Conservation (phyloP, 2,797 vertebrate species). For the Argyrosomus regius region DNA sequence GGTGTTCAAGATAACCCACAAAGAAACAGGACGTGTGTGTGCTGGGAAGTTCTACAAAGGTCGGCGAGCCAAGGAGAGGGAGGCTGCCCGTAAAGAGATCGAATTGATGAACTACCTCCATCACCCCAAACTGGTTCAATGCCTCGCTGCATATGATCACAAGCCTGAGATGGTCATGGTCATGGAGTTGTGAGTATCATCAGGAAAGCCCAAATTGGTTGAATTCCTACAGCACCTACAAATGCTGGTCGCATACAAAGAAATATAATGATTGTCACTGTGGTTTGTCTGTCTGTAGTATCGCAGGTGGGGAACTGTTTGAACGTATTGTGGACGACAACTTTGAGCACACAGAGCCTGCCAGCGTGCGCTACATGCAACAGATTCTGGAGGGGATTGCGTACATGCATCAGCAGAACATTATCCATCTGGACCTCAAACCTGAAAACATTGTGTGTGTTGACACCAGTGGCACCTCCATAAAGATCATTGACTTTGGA, state of each 20-base stretch:
- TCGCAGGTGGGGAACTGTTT: constrained; percentile 92
- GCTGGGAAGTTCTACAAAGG: constrained; percentile 93
- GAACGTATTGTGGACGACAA: constrained; percentile 90
- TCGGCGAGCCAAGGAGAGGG: constrained; percentile 84
- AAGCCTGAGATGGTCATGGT: constrained; percentile 89
- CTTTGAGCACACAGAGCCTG: constrained; percentile 91
- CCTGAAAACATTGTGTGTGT: constrained; percentile 93
- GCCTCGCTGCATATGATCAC: constrained; percentile 89
- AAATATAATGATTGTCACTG: background rate
- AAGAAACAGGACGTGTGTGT: constrained; percentile 80
- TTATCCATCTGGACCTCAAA: constrained; percentile 92
- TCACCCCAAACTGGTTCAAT: constrained; percentile 91
- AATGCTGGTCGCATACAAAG: background rate
- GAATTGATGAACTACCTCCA: constrained; percentile 92
- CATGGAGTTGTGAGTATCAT: constrained; percentile 89
- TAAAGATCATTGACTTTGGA: constrained; percentile 94
- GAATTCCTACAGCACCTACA: background rate
- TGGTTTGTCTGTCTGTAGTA: constrained; percentile 72
- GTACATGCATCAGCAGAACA: constrained; percentile 88
- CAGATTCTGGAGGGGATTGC: constrained; percentile 90
- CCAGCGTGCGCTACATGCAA: constrained; percentile 86
- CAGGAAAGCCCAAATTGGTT: background rate
- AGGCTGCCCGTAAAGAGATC: constrained; percentile 86
- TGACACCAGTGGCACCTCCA: constrained; percentile 80
- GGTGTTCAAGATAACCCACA: constrained; percentile 89